These are phyloP conservation scores for Xyrichtys novacula DNA, from an alignment of 2,797 vertebrate species.

Conservation along the genomic window DNA sequence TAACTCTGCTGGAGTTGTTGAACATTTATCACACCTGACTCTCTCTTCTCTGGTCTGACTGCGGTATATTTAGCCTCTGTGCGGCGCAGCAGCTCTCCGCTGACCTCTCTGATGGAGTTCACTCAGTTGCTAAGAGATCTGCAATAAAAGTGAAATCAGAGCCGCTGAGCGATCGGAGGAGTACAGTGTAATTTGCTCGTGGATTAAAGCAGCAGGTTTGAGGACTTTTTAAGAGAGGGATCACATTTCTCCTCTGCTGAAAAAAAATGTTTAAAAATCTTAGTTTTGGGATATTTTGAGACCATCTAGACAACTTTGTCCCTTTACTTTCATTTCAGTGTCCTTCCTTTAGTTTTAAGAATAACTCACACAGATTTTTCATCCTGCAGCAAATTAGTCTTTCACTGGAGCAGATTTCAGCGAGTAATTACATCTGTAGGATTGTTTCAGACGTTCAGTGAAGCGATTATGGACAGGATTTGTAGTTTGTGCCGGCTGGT, in stretches of 20 bases:
- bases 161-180: constrained; percentile 12
- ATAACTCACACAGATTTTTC: too few species aligned
- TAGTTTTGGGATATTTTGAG: too few species aligned
- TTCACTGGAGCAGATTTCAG: too few species aligned
- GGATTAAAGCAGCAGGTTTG: constrained; percentile 3
- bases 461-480: too few species aligned
- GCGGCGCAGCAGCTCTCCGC: neutral
- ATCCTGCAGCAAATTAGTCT: too few species aligned
- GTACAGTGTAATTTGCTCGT: neutral
- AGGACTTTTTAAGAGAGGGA: neutral
- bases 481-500: too few species aligned
- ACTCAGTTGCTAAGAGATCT: constrained; percentile 31
- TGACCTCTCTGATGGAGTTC: constrained; percentile 17
- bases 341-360: too few species aligned
- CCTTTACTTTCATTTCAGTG: too few species aligned
- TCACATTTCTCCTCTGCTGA: neutral
- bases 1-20: neutral
- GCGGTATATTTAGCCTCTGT: constrained; percentile 6
- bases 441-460: too few species aligned
- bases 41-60: neutral
- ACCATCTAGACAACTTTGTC: too few species aligned
- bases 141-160: constrained; percentile 25
- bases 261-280: neutral
- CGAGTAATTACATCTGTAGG: too few species aligned
- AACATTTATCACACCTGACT: neutral